Base-by-base conservation (phyloP, 2,113 vertebrate species). In the Phodopus roborovskii region DNA sequence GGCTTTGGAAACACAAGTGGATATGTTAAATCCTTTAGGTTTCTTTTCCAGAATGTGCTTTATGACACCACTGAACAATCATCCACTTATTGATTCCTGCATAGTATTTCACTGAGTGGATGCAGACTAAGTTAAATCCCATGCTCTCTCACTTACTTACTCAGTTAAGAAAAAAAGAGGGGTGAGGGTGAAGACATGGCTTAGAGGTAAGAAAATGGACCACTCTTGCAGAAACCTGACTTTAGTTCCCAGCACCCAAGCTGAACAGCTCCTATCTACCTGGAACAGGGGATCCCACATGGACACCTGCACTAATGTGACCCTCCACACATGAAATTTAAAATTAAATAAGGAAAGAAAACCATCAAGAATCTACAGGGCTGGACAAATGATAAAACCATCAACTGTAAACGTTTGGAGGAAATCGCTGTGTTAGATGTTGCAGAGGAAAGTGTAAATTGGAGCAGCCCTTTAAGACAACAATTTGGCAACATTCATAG, bases 1-100 rank as follows among this genome's bases (percentile, higher is more conserved):
- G 85, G 75, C 66, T 96, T 96, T 96, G 91, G 92, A 96, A 96
- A 98, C 92, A 79, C 39, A 90, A 90, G 36, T 93, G 92, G 94
- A 93, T 92, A 92, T 85, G 85, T 88, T 84, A 90, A 94, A 77
- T 58, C 50, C 64, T 79, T n/a, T 84, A 94, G 92, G 79, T 87
- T 74, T 95, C 64, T 42, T 90, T 95, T 96, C 70, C 84, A 92
- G 28, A 93, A 94, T 82, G 74, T 90, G 92, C 86, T 90, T 84
- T 28, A 88, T 85, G 50, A 71, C 17, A 53, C 26, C 13, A 20
- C 7, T 36, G 22, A 81, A 66, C 30, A 82, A 86, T 92, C 75
- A 24, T 92, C 30, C 79, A 77, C 33, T 94, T 96, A 88, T 56
- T 93, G 93, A 92, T 77, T 93, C 64, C 58, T 82, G 58, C 3